Conservation (phyloP, 2,797 vertebrate species). For the Psittacula echo region DNA sequence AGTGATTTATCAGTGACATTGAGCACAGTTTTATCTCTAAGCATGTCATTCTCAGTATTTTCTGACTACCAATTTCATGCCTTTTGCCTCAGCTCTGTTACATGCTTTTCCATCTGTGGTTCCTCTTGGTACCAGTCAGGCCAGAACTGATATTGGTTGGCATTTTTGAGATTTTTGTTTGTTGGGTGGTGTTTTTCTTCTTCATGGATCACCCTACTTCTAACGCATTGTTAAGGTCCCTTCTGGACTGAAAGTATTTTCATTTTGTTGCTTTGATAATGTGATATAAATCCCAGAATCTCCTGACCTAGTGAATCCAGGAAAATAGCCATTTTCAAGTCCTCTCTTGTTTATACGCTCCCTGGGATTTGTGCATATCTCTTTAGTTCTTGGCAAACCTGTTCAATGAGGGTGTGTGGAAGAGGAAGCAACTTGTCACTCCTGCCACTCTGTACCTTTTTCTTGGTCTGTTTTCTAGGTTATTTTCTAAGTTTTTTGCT, state of each 20-base stretch:
- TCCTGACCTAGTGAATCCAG: neutral
- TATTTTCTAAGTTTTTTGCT: neutral
- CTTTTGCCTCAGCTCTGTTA: neutral
- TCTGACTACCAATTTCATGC: neutral
- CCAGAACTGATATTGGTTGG: neutral
- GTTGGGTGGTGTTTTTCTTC: neutral
- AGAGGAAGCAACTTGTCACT: rapidly evolving
- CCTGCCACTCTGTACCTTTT: neutral
- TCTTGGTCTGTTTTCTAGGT: neutral
- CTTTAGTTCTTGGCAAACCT: neutral
- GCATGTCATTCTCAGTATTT: neutral
- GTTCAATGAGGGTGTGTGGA: neutral
- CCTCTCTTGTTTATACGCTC: rapidly evolving
- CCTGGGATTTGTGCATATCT: neutral
- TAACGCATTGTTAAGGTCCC: neutral
- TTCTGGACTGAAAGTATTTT: neutral
- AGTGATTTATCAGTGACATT: neutral
- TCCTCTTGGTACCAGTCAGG: neutral
- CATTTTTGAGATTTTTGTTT: neutral
- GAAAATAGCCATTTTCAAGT: neutral
- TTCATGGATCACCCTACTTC: neutral
- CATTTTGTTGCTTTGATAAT: neutral
- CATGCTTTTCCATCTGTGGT: neutral
- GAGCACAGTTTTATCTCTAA: neutral
- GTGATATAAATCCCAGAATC: neutral